Conservation (phyloP, 2,113 vertebrate species). For the Podiceps cristatus region DNA sequence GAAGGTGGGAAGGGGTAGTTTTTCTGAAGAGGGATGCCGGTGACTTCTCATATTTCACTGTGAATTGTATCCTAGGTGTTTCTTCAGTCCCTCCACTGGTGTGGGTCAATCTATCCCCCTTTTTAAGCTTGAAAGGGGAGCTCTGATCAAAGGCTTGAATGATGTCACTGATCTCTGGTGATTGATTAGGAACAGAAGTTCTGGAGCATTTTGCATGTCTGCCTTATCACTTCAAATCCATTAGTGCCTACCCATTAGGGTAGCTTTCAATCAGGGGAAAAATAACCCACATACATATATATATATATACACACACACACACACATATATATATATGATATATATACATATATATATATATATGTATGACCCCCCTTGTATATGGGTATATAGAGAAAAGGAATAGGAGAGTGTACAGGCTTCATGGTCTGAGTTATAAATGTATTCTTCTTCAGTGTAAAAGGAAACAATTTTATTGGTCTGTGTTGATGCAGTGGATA, state of each 20-base stretch:
- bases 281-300: neutral
- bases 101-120: slow-evolving; percentile 73
- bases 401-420: neutral
- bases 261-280: neutral
- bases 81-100: slow-evolving; percentile 59
- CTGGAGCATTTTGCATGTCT: slow-evolving; percentile 74
- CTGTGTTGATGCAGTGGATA: neutral
- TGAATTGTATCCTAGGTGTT: slow-evolving; percentile 79
- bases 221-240: slow-evolving; percentile 74
- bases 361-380: neutral
- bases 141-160: slow-evolving; percentile 91
- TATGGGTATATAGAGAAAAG: neutral
- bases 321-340: too few relatives aligned
- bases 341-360: accelerated
- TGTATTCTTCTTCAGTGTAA: neutral
- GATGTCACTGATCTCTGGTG: slow-evolving; percentile 91
- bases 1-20: slow-evolving; percentile 57
- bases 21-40: slow-evolving; percentile 50
- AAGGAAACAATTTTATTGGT: neutral
- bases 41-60: slow-evolving; percentile 77
- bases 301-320: too few relatives aligned
- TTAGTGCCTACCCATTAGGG: slow-evolving; percentile 54
- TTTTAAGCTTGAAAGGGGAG: slow-evolving; percentile 86
- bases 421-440: neutral
- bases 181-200: slow-evolving; percentile 94